Percentiles rank a stretch among this genome's conserved stretches.
phyloP scores from a whole-genome alignment of 2,113 vertebrate species.

The Thamnophis sirtalis region DNA sequence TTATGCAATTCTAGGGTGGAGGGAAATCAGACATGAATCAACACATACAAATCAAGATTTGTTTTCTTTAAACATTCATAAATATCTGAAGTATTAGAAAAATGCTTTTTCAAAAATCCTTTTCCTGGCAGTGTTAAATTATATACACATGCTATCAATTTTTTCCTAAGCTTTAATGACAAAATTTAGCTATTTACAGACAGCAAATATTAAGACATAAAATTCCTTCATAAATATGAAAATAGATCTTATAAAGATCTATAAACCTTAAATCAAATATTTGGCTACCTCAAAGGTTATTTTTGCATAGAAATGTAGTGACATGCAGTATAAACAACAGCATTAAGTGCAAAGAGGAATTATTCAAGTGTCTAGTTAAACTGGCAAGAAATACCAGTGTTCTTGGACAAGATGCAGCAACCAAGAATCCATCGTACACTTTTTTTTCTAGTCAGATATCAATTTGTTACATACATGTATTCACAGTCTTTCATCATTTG shows the following conservation, averaged over 20 bases:
- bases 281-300: conserved; percentile 67
- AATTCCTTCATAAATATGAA: conserved; percentile 90
- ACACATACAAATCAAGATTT: conserved; percentile 58
- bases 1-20: conserved; percentile 53
- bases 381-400: conserved; percentile 71
- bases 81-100: conserved; percentile 69
- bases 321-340: conserved; percentile 72
- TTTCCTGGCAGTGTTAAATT: conserved; percentile 68
- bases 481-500: conserved; percentile 47
- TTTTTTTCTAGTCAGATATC: conserved; percentile 42
- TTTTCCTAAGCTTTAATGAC: conserved; percentile 75
- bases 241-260: conserved; percentile 80
- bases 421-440: conserved; percentile 33
- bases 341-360: conserved; percentile 80
- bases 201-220: conserved; percentile 85
- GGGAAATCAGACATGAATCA: conserved; percentile 53
- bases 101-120: conserved; percentile 60
- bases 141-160: conserved; percentile 64
- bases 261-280: conserved; percentile 75
- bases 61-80: conserved; percentile 68
- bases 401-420: conserved; percentile 48
- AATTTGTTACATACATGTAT: conserved; percentile 34
- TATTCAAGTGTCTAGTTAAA: conserved; percentile 79
- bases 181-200: conserved; percentile 75
- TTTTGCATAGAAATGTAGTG: conserved; percentile 95